Evolutionary conservation across 2,797 vertebrate genomes (phyloP).

Genomic region (Phalanger gymnotis): DNA sequence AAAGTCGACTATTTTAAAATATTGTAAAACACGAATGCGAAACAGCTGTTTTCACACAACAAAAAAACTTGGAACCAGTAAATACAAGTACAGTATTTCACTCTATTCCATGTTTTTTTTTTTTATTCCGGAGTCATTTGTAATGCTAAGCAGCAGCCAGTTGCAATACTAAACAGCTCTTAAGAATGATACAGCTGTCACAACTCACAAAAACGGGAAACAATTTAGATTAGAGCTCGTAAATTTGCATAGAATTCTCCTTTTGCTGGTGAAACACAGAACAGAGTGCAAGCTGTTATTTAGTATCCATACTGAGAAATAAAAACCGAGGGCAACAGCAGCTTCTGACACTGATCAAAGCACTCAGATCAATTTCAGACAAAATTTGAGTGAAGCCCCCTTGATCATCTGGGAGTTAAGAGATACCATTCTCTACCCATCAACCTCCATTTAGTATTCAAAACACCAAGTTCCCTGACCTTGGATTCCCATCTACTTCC

Average conservation of each 20-base stretch:
- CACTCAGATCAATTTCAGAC: background rate
- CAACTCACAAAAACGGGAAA: background rate
- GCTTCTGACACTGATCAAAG: conserved; percentile 7
- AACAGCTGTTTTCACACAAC: conserved; percentile 31
- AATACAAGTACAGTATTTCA: background rate
- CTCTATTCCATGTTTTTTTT: background rate
- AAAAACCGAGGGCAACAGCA: background rate
- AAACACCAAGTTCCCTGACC: background rate
- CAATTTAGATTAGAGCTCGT: conserved; percentile 18
- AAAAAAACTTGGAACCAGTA: fast-evolving
- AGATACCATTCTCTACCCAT: background rate
- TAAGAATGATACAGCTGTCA: conserved; percentile 60
- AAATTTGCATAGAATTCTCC: conserved; percentile 3
- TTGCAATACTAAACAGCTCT: conserved; percentile 66
- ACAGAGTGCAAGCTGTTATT: background rate
- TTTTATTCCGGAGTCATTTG: conserved; percentile 49
- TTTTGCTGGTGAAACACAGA: conserved; percentile 28
- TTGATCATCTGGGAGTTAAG: background rate
- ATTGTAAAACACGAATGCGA: conserved; percentile 47
- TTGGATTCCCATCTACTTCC: conserved; percentile 2
- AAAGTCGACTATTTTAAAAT: conserved; percentile 56
- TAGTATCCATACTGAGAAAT: conserved; percentile 8
- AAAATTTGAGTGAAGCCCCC: background rate
- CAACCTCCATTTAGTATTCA: background rate
- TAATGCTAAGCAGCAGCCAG: conserved; percentile 50